These are phyloP conservation scores for Phorcus lineatus DNA, from an alignment of 2,888 invertebrate genomes.

Conservation along the genomic window DNA sequence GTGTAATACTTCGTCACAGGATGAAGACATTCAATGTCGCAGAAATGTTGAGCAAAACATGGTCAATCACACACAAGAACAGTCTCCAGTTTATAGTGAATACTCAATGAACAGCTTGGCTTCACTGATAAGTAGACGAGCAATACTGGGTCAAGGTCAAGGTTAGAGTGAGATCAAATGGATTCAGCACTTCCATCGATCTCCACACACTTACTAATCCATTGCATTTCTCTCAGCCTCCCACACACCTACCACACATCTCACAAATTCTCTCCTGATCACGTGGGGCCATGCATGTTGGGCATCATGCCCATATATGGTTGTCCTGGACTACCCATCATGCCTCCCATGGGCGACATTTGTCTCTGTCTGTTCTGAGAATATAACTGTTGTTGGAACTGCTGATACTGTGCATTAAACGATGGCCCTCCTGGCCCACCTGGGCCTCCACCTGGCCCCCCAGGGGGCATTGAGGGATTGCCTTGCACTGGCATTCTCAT, in stretches of 20 bases:
- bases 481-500: conserved; percentile 59
- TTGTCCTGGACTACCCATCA: conserved; percentile 55
- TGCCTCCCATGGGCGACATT: conserved; percentile 62
- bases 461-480: conserved; percentile 38
- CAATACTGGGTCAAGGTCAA: not conserved
- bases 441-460: conserved; percentile 19
- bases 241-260: not conserved
- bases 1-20: not conserved
- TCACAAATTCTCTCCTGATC: not conserved
- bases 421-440: conserved; percentile 29
- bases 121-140: conserved; percentile 11
- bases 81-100: not conserved
- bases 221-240: not conserved
- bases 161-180: not conserved
- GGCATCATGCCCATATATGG: conserved; percentile 62
- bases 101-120: conserved; percentile 7
- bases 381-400: conserved; percentile 73
- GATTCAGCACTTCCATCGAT: not conserved
- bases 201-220: not conserved
- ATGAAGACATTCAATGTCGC: conserved; percentile 7
- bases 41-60: conserved; percentile 20
- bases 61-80: conserved; percentile 16
- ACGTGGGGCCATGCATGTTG: conserved; percentile 34
- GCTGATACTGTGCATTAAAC: conserved; percentile 64
- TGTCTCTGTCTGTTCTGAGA: conserved; percentile 62